Conservation (phyloP, 2,113 vertebrate species). For the Podarcis cretensis region DNA sequence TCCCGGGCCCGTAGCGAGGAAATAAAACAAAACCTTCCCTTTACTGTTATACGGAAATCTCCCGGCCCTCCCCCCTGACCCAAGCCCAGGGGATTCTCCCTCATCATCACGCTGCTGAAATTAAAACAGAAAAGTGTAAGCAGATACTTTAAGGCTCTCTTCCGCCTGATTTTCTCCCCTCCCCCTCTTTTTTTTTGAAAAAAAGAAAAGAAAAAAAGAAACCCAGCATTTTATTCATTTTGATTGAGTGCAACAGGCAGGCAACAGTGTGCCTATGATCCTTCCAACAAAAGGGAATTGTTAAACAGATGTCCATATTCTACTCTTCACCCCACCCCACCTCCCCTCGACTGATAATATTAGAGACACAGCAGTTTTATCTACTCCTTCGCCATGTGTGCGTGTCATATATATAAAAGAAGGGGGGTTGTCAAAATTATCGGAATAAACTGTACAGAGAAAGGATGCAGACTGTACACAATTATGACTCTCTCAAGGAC, state of each 20-base stretch:
- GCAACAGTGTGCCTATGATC: slow-evolving; percentile 60
- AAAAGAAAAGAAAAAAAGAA: background rate
- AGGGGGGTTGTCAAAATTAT: slow-evolving; percentile 71
- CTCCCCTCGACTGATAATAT: slow-evolving; percentile 49
- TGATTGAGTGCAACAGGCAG: slow-evolving; percentile 73
- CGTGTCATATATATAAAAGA: background rate
- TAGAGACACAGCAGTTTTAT: slow-evolving; percentile 75
- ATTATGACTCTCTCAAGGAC: slow-evolving; percentile 71
- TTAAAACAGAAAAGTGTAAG: slow-evolving; percentile 61
- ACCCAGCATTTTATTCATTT: slow-evolving; percentile 64
- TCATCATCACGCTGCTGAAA: slow-evolving; percentile 47
- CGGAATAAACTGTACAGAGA: slow-evolving; percentile 69
- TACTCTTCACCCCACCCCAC: background rate
- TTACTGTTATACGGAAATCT: slow-evolving; percentile 52
- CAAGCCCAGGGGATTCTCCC: slow-evolving; percentile 60
- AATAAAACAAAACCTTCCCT: slow-evolving; percentile 63
- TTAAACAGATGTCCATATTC: slow-evolving; percentile 70
- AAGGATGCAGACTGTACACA: slow-evolving; percentile 68
- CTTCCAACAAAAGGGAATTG: slow-evolving; percentile 76
- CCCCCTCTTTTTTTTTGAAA: slow-evolving; percentile 23
- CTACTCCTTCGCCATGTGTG: slow-evolving; percentile 71
- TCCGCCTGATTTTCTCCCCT: slow-evolving; percentile 1
- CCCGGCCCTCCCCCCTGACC: background rate
- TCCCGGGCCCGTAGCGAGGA: slow-evolving; percentile 62
- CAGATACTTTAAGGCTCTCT: slow-evolving; percentile 62